Percentiles rank a stretch among this genome's conserved stretches.
Evolutionary conservation across 1,140 invertebrate genomes (phyloP).

Genomic region (Muscidifurax raptorellus): DNA sequence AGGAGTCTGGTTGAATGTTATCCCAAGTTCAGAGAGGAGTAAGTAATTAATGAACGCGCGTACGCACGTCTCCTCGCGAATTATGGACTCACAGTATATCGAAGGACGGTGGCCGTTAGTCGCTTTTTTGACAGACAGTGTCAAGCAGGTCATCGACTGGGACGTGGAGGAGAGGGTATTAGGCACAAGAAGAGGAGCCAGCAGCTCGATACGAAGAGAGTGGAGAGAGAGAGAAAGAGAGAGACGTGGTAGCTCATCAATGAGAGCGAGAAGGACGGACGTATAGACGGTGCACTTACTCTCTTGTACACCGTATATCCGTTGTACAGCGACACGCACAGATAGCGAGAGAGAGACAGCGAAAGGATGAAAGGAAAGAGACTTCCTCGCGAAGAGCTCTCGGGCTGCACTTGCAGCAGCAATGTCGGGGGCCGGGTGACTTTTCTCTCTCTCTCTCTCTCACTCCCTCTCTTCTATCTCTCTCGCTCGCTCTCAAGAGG

Average conservation of each 20-base stretch:
- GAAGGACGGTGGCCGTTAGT: neutral
- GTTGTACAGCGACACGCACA: neutral
- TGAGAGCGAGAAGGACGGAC: slow-evolving; percentile 18
- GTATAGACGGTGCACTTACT: neutral
- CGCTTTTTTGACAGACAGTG: slow-evolving; percentile 45
- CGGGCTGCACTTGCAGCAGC: neutral
- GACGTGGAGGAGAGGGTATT: slow-evolving; percentile 22
- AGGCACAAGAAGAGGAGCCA: neutral
- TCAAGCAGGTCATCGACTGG: slow-evolving; percentile 50
- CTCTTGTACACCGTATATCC: neutral
- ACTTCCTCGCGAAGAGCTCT: neutral
- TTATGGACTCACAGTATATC: no score
- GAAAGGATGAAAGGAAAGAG: neutral
- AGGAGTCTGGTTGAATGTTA: no score
- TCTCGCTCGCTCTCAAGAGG: neutral
- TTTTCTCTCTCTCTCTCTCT: neutral
- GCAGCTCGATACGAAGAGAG: slow-evolving; percentile 38
- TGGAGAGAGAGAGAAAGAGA: slow-evolving; percentile 20
- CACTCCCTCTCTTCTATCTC: neutral
- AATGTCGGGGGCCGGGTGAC: neutral
- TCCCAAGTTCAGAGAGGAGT: no score
- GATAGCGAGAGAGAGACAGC: neutral
- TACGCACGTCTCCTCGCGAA: no score
- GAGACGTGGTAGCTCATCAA: slow-evolving; percentile 2
- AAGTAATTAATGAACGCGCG: no score